phyloP scores from a whole-genome alignment of 2,113 vertebrate species.

The Oophaga pumilio region DNA sequence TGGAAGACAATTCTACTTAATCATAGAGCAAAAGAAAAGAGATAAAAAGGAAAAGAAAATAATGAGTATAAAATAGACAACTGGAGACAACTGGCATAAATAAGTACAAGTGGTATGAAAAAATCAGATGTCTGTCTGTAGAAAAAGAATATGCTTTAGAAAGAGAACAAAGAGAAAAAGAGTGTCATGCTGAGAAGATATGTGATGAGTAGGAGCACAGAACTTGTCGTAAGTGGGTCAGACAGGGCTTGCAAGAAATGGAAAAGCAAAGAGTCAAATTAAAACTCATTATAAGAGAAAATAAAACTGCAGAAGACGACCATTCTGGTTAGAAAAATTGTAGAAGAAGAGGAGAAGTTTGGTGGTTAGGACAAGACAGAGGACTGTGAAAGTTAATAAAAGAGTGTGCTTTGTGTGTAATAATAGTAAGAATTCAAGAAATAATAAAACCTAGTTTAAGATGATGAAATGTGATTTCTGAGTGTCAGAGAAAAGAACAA shows the following conservation, averaged over 20 bases:
- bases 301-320: background rate
- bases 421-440: background rate
- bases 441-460: background rate
- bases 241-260: background rate
- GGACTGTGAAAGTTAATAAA: background rate
- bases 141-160: background rate
- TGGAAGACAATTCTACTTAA: background rate
- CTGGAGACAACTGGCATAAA: background rate
- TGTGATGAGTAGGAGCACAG: background rate
- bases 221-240: background rate
- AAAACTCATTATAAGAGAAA: background rate
- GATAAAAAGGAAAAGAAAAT: background rate
- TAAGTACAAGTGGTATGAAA: background rate
- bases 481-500: background rate
- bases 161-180: background rate
- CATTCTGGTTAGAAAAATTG: slow-evolving; percentile 11
- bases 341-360: background rate
- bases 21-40: background rate
- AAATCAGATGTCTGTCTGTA: background rate
- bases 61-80: background rate
- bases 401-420: background rate
- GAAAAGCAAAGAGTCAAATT: background rate
- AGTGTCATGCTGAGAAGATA: background rate
- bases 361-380: background rate
- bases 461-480: background rate